These are phyloP conservation scores for Apantesis nais DNA, from an alignment of 2,888 invertebrate genomes.

Conservation along the genomic window DNA sequence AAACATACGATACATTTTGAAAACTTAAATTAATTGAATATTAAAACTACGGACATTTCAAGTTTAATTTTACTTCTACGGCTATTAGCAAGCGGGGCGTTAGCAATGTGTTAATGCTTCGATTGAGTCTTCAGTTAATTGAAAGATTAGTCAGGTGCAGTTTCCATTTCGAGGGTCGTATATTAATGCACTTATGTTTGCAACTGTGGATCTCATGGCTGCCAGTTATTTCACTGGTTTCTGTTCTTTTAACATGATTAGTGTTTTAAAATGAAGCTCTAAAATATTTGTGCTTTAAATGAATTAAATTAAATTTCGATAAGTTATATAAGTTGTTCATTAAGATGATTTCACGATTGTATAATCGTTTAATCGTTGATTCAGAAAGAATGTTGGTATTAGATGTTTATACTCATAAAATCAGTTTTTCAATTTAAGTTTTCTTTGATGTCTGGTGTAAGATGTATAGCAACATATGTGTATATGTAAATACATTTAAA, in stretches of 20 bases:
- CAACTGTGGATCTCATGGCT: not conserved
- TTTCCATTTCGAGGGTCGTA: constrained; percentile 14
- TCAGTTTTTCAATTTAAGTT: not conserved
- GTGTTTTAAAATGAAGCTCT: not conserved
- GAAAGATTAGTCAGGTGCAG: constrained; percentile 25
- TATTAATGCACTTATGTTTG: constrained; percentile 12
- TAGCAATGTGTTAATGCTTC: constrained; percentile 42
- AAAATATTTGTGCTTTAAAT: not conserved
- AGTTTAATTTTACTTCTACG: constrained; percentile 14
- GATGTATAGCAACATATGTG: not conserved
- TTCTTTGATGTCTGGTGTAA: not conserved
- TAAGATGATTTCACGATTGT: not conserved
- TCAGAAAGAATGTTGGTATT: not conserved
- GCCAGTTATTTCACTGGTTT: not conserved
- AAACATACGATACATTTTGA: not conserved
- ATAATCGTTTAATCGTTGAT: not conserved
- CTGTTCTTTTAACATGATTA: not conserved
- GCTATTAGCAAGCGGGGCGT: constrained; percentile 22
- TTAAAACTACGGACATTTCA: not conserved
- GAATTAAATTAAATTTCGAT: not conserved
- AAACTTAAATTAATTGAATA: not conserved
- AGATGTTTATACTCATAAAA: not conserved
- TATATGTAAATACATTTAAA: not conserved
- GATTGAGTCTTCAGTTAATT: constrained; percentile 35
- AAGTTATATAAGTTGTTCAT: not conserved